Evolutionary conservation across 2,888 invertebrate genomes (phyloP), one percentile per base, ranked within the genome.

Genomic region (Drosophila emarginata): DNA sequence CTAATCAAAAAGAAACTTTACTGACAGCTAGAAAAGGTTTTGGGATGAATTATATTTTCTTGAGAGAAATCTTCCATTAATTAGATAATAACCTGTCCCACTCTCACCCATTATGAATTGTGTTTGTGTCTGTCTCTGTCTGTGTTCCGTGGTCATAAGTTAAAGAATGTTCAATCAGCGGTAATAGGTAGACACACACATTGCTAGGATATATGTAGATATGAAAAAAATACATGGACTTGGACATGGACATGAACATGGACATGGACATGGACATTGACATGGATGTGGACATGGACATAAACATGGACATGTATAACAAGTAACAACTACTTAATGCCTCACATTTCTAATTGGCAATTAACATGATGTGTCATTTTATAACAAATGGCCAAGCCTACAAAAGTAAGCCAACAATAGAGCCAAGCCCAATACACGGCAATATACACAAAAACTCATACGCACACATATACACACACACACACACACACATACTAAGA

Each of bases 271-370:
- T 62, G 32, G 32, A 18, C 40, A 40, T n/a, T 18, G 37, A 37
- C 18, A 32, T 32, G 32, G 5, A 51, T 18, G 2, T 21, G 40
- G 9, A 15, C 45, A 5, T 18, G 28, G 37, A 50, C 45, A 45
- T 18, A 4, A 4, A 45, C 58, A 40, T n/a, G 14, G 11, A 15
- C 56, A 53, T 32, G 4, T 32, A n/a, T 2, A n/a, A 59, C 52
- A 56, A 62, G 14, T 15, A n/a, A 59, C 37, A 62, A 62, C 61
- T 52, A 53, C 61, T 77, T 79, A 79, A 80, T 80, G 77, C 77
- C 45, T 67, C 69, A 77, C 74, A 80, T 72, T 72, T 72, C 80
- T 80, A 75, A 78, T 77, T 78, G 80, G 52, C 80, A 77, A 78
- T 80, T 80, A 78, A 80, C 72, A 65, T 72, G 74, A 80, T 72